These are phyloP conservation scores for Eretmocerus hayati DNA, from an alignment of 2,888 invertebrate species.

Conservation along the genomic window DNA sequence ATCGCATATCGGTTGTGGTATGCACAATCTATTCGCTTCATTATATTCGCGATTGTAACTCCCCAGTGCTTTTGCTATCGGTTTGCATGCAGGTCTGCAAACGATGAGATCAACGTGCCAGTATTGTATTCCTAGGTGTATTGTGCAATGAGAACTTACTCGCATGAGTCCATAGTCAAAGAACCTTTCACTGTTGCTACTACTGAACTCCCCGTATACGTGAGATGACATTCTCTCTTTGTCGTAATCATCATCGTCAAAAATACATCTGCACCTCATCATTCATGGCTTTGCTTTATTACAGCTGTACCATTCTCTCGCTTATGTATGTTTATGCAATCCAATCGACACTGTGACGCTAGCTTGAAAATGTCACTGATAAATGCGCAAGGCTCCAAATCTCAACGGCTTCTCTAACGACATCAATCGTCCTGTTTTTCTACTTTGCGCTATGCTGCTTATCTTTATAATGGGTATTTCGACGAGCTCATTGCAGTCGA, in stretches of 20 bases:
- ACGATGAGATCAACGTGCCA: constrained; percentile 14
- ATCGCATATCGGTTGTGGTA: no score
- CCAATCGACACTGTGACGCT: constrained; percentile 18
- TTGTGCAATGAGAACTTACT: constrained; percentile 15
- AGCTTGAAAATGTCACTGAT: constrained; percentile 26
- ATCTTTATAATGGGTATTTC: neutral
- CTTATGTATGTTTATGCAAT: constrained; percentile 17
- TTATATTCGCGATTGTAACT: no score
- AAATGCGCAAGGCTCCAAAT: constrained; percentile 16
- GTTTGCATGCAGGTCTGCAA: no score
- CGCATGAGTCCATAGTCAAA: constrained; percentile 12
- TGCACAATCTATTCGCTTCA: no score
- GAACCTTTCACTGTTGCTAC: constrained; percentile 20
- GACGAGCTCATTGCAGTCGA: no score
- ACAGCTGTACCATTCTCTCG: neutral
- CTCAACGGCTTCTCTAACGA: neutral
- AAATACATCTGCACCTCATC: constrained; percentile 23
- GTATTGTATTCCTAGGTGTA: constrained; percentile 1
- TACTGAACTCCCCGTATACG: neutral
- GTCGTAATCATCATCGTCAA: constrained; percentile 25
- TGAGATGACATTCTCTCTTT: constrained; percentile 9
- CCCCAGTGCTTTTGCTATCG: no score
- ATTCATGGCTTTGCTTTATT: constrained; percentile 7
- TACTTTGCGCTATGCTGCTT: neutral
- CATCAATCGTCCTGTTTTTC: neutral